These are phyloP conservation scores for Labeo calbasu DNA, from an alignment of 2,797 vertebrate species.

Conservation along the genomic window DNA sequence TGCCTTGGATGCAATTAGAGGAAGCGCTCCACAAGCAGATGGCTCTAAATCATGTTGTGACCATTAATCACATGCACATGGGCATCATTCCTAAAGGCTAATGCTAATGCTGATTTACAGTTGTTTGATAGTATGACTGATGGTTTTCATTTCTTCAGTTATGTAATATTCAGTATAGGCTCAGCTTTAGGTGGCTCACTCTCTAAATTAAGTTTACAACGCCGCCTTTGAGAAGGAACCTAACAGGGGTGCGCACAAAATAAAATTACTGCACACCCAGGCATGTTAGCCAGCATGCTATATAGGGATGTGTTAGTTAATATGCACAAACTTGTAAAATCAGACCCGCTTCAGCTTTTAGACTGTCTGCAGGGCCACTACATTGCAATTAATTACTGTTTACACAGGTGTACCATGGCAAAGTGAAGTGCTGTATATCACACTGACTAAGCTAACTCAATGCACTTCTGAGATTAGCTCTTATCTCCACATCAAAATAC, in stretches of 20 bases:
- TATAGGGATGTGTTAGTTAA: neutral
- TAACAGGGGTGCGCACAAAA: constrained; percentile 15
- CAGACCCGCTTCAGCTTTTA: neutral
- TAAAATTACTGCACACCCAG: constrained; percentile 2
- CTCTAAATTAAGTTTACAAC: constrained; percentile 27
- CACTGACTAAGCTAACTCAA: constrained; percentile 10
- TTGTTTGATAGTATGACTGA: constrained; percentile 30
- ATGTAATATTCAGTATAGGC: constrained; percentile 9
- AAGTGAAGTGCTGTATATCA: constrained; percentile 30
- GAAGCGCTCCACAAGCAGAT: constrained; percentile 47
- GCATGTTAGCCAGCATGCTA: constrained; percentile 25
- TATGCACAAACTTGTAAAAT: constrained; percentile 4
- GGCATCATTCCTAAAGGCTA: constrained; percentile 28
- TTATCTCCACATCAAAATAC: constrained; percentile 35
- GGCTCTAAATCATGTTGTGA: constrained; percentile 42
- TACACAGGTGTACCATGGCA: constrained; percentile 3
- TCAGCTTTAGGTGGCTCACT: constrained; percentile 19
- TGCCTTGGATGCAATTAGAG: constrained; percentile 48
- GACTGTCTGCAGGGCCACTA: neutral
- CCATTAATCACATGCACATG: constrained; percentile 50
- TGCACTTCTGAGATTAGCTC: constrained; percentile 25
- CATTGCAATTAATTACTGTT: constrained; percentile 21
- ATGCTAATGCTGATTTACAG: constrained; percentile 37
- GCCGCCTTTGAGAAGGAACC: constrained; percentile 12
- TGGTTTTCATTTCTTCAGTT: constrained; percentile 32